Percentiles rank a stretch among this genome's conserved stretches.
Conservation (phyloP, 2,888 invertebrate species). For the Tromatobia lineatoria region DNA sequence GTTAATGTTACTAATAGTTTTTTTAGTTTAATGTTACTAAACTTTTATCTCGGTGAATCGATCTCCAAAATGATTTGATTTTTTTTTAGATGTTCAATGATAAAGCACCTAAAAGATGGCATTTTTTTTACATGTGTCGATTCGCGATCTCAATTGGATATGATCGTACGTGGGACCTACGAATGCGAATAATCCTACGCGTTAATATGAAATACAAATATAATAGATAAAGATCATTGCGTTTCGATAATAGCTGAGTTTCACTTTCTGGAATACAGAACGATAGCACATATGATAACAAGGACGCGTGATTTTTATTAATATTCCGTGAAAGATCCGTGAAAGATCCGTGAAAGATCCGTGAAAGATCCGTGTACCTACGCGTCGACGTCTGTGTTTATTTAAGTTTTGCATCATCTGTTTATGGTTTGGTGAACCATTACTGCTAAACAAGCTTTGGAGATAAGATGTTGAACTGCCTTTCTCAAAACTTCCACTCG, state of each 20-base stretch:
- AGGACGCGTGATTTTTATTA: constrained; percentile 32
- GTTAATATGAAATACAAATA: not conserved
- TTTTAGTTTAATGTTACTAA: no score
- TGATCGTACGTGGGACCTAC: no score
- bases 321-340: constrained; percentile 25
- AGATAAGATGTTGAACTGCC: constrained; percentile 34
- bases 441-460: constrained; percentile 10
- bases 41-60: no score
- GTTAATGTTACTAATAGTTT: no score
- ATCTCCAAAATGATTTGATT: no score
- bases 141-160: no score
- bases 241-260: not conserved
- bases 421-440: constrained; percentile 4
- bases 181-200: not conserved
- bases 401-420: constrained; percentile 11
- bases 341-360: no score
- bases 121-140: no score
- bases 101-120: no score
- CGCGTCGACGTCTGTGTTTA: constrained; percentile 39
- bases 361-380: not conserved
- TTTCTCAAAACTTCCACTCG: constrained; percentile 5
- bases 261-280: constrained; percentile 20
- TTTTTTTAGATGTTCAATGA: no score
- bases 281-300: constrained; percentile 31
- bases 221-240: not conserved